Evolutionary conservation across 2,797 vertebrate species (phyloP).

Genomic region (Tenualosa thibaudeaui): DNA sequence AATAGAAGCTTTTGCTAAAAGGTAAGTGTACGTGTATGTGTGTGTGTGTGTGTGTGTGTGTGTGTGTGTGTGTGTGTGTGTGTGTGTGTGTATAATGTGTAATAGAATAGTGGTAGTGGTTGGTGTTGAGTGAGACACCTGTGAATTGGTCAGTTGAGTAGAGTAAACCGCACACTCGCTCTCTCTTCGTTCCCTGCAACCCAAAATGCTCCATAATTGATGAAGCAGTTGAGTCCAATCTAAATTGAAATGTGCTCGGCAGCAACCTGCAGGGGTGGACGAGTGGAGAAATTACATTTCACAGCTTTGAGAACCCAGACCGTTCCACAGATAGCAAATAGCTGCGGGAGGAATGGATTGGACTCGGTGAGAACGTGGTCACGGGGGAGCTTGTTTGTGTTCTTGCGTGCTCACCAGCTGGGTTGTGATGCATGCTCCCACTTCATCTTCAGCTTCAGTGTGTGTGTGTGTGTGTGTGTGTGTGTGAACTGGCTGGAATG

Average conservation of each 20-base stretch:
- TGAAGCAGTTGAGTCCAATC: slow-evolving; percentile 36
- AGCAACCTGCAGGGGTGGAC: slow-evolving; percentile 36
- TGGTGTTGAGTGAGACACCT: not conserved
- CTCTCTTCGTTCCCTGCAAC: slow-evolving; percentile 25
- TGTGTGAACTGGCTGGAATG: not conserved
- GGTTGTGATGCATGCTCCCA: not conserved
- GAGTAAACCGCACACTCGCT: not conserved
- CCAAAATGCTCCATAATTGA: slow-evolving; percentile 43
- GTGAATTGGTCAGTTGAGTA: not conserved
- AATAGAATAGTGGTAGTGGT: not conserved
- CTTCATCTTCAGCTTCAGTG: not conserved
- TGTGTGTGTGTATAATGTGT: not conserved
- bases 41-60: not conserved
- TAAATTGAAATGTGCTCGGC: slow-evolving; percentile 51
- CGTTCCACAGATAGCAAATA: slow-evolving; percentile 35
- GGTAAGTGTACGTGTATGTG: not conserved
- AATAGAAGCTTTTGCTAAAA: not conserved
- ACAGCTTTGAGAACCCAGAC: slow-evolving; percentile 46
- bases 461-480: not conserved
- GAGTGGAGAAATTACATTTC: slow-evolving; percentile 46
- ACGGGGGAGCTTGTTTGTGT: slow-evolving; percentile 55
- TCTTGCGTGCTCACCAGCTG: not conserved
- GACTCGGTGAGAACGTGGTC: slow-evolving; percentile 50
- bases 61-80: not conserved
- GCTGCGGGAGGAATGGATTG: slow-evolving; percentile 49